Percentiles rank a stretch among this genome's conserved stretches.
phyloP scores from a whole-genome alignment of 2,888 invertebrate species.

The Ectobius pallidus region DNA sequence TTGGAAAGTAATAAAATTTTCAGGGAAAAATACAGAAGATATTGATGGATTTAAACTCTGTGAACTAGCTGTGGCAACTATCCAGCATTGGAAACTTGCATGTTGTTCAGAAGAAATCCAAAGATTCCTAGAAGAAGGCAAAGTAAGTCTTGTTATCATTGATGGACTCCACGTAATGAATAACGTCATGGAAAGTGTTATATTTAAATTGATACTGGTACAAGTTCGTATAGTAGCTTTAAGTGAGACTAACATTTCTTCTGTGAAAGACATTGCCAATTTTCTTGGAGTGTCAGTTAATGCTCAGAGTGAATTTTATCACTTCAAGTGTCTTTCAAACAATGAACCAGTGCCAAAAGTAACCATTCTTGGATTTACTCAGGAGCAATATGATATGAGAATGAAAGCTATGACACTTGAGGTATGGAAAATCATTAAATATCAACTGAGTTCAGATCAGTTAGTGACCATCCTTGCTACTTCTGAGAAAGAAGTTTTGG shows the following conservation, averaged over 20 bases:
- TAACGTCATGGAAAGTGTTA: not conserved
- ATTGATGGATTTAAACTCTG: not conserved
- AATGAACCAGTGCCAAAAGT: not conserved
- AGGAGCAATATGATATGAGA: no score
- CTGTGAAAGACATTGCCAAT: not conserved
- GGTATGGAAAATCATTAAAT: not conserved
- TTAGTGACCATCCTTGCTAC: not conserved
- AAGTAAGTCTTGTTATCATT: not conserved
- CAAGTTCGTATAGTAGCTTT: not conserved
- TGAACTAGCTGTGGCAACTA: not conserved
- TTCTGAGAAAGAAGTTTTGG: not conserved
- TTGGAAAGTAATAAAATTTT: not conserved
- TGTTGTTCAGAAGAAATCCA: not conserved
- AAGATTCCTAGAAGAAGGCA: not conserved
- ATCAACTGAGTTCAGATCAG: not conserved
- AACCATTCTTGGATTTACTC: not conserved
- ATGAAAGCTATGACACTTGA: not conserved
- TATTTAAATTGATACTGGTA: not conserved
- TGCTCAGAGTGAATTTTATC: not conserved
- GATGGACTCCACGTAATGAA: not conserved
- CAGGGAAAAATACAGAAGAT: not conserved
- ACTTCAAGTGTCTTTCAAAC: not conserved
- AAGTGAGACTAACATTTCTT: not conserved
- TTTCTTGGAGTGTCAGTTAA: not conserved
- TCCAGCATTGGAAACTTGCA: not conserved